Conservation (phyloP, 2,113 vertebrate genomes). For the Pagrus major region DNA sequence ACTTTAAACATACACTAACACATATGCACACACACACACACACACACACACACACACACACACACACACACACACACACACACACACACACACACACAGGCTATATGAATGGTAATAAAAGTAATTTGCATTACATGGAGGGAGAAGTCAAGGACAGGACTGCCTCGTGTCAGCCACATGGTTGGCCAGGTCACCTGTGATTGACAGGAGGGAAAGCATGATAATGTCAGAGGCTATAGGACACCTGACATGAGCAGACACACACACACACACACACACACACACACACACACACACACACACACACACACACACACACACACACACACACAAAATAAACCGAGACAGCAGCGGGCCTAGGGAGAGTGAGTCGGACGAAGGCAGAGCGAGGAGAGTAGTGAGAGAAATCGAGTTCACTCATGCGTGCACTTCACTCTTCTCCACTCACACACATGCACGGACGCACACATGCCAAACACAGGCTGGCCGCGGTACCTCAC, state of each 20-base stretch:
- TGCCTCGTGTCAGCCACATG: conserved; percentile 26
- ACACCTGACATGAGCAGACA: conserved; percentile 27
- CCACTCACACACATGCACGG: conserved; percentile 35
- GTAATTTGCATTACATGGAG: conserved; percentile 56
- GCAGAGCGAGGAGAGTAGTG: conserved; percentile 8
- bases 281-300: neutral
- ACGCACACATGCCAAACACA: conserved; percentile 29
- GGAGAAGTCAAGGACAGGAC: conserved; percentile 65
- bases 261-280: no score
- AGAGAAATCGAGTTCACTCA: conserved; percentile 53
- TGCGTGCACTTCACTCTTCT: conserved; percentile 30
- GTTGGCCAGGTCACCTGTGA: conserved; percentile 43
- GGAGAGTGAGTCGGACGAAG: conserved; percentile 34
- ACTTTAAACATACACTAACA: conserved; percentile 7
- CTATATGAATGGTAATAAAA: conserved; percentile 26
- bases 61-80: neutral
- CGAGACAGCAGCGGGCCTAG: conserved; percentile 35
- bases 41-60: neutral
- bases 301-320: neutral
- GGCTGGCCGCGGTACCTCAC: conserved; percentile 46
- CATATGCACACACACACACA: neutral
- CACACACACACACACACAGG: neutral
- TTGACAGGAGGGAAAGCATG: conserved; percentile 52
- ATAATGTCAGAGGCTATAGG: conserved; percentile 41
- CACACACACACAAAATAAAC: conserved; percentile 47